phyloP scores from a whole-genome alignment of 2,888 invertebrate genomes.

The Allophyes oxyacanthae region DNA sequence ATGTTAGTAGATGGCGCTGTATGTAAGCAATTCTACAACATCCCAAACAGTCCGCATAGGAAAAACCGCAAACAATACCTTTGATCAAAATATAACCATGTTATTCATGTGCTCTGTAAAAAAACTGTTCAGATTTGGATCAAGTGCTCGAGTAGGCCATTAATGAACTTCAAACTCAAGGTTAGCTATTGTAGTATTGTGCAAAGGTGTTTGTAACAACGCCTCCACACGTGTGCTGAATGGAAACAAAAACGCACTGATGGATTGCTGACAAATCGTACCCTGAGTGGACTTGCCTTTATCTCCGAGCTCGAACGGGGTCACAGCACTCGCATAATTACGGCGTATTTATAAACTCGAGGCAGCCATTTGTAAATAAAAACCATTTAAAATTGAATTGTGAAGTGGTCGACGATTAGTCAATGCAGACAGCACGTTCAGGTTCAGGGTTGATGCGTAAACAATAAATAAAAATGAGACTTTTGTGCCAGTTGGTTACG shows the following conservation, averaged over 20 bases:
- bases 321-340: constrained; percentile 51
- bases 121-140: constrained; percentile 50
- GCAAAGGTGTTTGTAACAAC: constrained; percentile 60
- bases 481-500: constrained; percentile 7
- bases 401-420: constrained; percentile 19
- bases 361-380: constrained; percentile 39
- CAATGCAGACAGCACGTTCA: constrained; percentile 9
- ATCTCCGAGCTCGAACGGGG: constrained; percentile 47
- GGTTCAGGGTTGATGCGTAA: constrained; percentile 9
- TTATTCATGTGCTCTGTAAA: constrained; percentile 33
- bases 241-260: constrained; percentile 65
- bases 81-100: constrained; percentile 37
- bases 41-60: constrained; percentile 10
- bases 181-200: constrained; percentile 59
- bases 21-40: neutral
- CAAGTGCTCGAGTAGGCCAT: constrained; percentile 46
- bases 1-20: constrained; percentile 15
- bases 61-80: constrained; percentile 27
- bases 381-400: constrained; percentile 31
- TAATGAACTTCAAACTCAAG: constrained; percentile 66
- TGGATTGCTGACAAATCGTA: constrained; percentile 64
- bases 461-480: constrained; percentile 5
- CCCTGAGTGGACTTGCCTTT: constrained; percentile 44
- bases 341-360: constrained; percentile 40
- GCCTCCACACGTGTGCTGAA: constrained; percentile 64